phyloP scores from a whole-genome alignment of 2,888 invertebrate species.

The Hedya salicella region DNA sequence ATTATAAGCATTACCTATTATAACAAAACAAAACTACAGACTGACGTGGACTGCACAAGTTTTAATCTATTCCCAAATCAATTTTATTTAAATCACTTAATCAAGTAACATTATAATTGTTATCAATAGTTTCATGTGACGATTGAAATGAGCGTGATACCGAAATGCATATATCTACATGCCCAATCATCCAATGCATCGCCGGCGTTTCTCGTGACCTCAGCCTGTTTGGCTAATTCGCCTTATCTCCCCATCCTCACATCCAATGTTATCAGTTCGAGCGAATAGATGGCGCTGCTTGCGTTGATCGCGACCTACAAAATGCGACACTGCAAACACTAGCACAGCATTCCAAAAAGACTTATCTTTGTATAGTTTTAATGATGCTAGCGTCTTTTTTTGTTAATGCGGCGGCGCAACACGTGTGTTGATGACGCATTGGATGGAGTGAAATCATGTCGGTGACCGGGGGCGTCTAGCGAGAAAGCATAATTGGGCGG shows the following conservation, averaged over 20 bases:
- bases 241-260: constrained; percentile 17
- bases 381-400: not conserved
- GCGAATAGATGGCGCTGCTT: constrained; percentile 38
- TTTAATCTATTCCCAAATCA: no score
- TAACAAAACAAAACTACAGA: no score
- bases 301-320: constrained; percentile 27
- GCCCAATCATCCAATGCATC: constrained; percentile 19
- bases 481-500: constrained; percentile 19
- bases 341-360: not conserved
- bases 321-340: constrained; percentile 27
- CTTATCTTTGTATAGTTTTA: constrained; percentile 2
- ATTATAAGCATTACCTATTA: not conserved
- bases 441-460: constrained; percentile 16
- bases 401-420: not conserved
- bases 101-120: no score
- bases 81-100: no score
- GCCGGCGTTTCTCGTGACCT: constrained; percentile 37
- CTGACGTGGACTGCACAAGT: no score
- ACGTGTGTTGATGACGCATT: constrained; percentile 31
- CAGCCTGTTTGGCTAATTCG: constrained; percentile 18
- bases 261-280: constrained; percentile 31
- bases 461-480: constrained; percentile 6
- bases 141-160: not conserved
- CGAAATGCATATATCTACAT: constrained; percentile 9
- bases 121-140: not conserved